A percentile compares a stretch with the other conserved stretches of the same genome.
Evolutionary conservation across 2,888 invertebrate genomes (phyloP).

Genomic region (Orgyia antiqua): DNA sequence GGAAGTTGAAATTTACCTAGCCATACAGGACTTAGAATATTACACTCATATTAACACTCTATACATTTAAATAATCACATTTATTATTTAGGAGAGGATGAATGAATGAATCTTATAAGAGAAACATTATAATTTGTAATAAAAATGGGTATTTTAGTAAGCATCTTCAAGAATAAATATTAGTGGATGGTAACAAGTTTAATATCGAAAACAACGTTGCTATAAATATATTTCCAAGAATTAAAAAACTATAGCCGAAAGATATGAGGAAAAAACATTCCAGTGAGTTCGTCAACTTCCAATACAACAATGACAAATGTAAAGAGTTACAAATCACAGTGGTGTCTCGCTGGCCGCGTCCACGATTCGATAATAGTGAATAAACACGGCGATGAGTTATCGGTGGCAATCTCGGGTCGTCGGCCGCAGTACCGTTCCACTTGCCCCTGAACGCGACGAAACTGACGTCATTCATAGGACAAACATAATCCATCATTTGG

Average conservation of each 20-base stretch:
- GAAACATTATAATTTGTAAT: too few relatives aligned
- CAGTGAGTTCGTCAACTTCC: conserved; percentile 26
- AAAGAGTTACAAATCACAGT: conserved; percentile 24
- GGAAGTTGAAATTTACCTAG: too few relatives aligned
- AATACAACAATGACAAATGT: conserved; percentile 24
- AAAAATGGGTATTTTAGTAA: too few relatives aligned
- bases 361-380: conserved; percentile 64
- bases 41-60: too few relatives aligned
- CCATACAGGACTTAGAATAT: too few relatives aligned
- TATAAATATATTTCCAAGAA: not conserved
- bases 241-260: conserved; percentile 4
- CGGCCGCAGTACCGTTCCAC: conserved; percentile 74
- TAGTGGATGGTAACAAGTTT: too few relatives aligned
- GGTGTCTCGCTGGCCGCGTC: conserved; percentile 25
- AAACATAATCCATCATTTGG: conserved; percentile 27
- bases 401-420: conserved; percentile 71
- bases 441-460: conserved; percentile 72
- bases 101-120: too few relatives aligned
- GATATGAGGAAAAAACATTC: conserved; percentile 10
- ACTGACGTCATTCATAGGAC: conserved; percentile 35
- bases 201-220: too few relatives aligned
- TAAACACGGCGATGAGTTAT: conserved; percentile 74
- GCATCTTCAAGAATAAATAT: too few relatives aligned
- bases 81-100: too few relatives aligned
- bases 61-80: too few relatives aligned